A percentile compares a stretch with the other conserved stretches of the same genome.
phyloP scores from a whole-genome alignment of 2,888 invertebrate species.

The Heliconius erato region DNA sequence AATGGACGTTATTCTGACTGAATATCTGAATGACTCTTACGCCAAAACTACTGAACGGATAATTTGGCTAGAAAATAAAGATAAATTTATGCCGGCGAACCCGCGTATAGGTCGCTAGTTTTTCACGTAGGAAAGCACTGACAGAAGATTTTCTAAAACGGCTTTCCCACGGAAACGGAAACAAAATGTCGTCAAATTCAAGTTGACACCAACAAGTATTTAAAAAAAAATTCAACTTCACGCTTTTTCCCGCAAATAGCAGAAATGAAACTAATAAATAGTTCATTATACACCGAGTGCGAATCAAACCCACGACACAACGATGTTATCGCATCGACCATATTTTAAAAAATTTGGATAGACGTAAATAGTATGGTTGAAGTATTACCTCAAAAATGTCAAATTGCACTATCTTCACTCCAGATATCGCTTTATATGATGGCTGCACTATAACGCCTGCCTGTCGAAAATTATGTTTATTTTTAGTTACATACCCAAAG shows the following conservation, averaged over 20 bases:
- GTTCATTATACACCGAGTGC: not conserved
- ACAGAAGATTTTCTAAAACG: not conserved
- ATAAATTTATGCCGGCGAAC: too few relatives aligned
- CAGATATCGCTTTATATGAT: slow-evolving; percentile 53
- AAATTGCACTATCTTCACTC: slow-evolving; percentile 57
- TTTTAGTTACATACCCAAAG: too few relatives aligned
- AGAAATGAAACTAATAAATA: not conserved
- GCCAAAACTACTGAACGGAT: too few relatives aligned
- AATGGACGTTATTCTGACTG: too few relatives aligned
- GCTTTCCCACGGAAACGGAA: not conserved
- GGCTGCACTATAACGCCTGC: slow-evolving; percentile 55
- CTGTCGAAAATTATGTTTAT: slow-evolving; percentile 52
- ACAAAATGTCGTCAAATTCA: not conserved
- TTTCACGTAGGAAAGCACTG: not conserved
- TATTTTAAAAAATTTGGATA: not conserved
- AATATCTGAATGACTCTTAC: too few relatives aligned
- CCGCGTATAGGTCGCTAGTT: too few relatives aligned
- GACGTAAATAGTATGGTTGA: not conserved
- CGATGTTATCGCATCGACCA: too few relatives aligned
- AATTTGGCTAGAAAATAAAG: too few relatives aligned
- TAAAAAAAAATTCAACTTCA: not conserved
- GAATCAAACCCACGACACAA: not conserved
- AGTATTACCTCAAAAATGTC: slow-evolving; percentile 57
- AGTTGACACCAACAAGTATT: too few relatives aligned
- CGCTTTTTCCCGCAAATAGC: not conserved